phyloP scores from a whole-genome alignment of 2,797 vertebrate species.

The Peromyscus nudipes region DNA sequence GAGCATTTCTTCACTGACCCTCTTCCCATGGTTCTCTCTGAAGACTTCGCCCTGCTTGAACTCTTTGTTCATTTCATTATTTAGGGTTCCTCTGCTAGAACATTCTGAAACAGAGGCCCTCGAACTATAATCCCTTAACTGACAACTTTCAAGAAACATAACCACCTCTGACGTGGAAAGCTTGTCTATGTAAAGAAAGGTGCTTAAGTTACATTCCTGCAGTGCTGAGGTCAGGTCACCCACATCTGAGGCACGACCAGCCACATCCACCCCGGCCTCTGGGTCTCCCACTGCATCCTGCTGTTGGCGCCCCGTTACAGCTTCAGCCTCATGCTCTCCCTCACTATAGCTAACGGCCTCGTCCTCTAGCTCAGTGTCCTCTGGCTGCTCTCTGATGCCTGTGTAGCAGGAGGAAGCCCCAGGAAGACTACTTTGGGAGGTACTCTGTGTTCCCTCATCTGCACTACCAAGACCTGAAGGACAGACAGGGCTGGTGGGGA shows the following conservation, averaged over 20 bases:
- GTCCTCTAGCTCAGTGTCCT: constrained; percentile 28
- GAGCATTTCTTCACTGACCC: constrained; percentile 10
- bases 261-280: neutral
- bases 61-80: constrained; percentile 42
- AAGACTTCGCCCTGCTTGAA: neutral
- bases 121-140: constrained; percentile 64
- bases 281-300: neutral
- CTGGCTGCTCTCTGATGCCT: constrained; percentile 27
- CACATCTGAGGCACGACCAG: constrained; percentile 50
- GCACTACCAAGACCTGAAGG: neutral
- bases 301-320: neutral
- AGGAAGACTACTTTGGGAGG: neutral
- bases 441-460: neutral
- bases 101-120: constrained; percentile 74
- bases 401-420: constrained; percentile 35
- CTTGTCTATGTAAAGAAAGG: constrained; percentile 52
- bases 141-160: constrained; percentile 73
- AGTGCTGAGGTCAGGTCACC: constrained; percentile 23
- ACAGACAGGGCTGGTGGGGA: neutral
- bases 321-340: constrained; percentile 62
- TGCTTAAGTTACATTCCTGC: constrained; percentile 57
- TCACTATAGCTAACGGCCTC: constrained; percentile 53
- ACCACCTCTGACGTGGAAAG: constrained; percentile 54
- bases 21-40: neutral
- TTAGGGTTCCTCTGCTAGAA: constrained; percentile 60